Percentiles rank a stretch among this genome's conserved stretches.
phyloP scores from a whole-genome alignment of 2,888 invertebrate species.

The Troides helena region DNA sequence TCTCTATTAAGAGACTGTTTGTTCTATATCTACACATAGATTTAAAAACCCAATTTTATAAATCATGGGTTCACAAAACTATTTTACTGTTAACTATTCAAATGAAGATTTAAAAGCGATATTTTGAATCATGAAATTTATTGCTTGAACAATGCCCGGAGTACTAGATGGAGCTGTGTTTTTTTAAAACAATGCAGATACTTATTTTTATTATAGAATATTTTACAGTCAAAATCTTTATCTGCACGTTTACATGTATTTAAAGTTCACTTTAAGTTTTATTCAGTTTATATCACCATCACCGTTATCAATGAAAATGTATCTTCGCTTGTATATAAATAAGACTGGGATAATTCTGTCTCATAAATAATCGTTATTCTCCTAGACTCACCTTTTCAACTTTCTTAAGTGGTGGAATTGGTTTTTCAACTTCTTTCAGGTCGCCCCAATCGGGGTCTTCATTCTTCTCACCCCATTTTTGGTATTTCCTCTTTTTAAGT shows the following conservation, averaged over 20 bases:
- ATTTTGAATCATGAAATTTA: background rate
- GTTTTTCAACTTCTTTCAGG: conserved; percentile 94
- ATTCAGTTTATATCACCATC: conserved; percentile 9
- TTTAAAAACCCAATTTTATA: background rate
- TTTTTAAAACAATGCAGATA: background rate
- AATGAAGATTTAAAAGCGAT: background rate
- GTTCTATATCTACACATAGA: no score
- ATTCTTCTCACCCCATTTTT: conserved; percentile 95
- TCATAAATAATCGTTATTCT: conserved; percentile 15
- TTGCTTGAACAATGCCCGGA: background rate
- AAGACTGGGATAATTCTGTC: background rate
- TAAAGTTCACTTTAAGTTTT: conserved; percentile 4
- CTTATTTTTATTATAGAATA: background rate
- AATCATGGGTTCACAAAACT: background rate
- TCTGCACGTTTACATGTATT: conserved; percentile 38
- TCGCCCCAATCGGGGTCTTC: conserved; percentile 96
- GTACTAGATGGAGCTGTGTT: background rate
- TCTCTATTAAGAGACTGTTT: no score
- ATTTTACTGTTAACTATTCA: background rate
- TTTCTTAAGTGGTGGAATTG: conserved; percentile 92
- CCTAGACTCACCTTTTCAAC: conserved; percentile 90
- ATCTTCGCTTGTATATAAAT: background rate
- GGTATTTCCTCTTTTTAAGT: conserved; percentile 97
- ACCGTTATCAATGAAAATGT: background rate
- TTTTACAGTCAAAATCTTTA: background rate